phyloP scores from a whole-genome alignment of 2,113 vertebrate genomes.

The Daboia siamensis region DNA sequence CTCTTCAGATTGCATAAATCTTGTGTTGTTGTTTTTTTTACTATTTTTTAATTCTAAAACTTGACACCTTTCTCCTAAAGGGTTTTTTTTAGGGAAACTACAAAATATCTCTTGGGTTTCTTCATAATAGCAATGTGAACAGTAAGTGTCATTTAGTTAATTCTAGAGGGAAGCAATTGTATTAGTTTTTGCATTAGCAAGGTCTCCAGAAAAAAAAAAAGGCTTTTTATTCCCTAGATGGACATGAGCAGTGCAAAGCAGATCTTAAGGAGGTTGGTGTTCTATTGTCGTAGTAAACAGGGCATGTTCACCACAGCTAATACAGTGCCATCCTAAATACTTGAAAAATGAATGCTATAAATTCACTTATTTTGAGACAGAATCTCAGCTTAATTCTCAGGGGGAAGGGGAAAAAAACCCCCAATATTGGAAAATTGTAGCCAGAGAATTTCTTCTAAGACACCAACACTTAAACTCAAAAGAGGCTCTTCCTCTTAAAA shows the following conservation, averaged over 20 bases:
- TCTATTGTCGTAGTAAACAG: constrained; percentile 4
- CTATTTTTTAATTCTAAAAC: not conserved
- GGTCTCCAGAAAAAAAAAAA: not conserved
- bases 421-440: not conserved
- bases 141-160: not conserved
- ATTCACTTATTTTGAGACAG: constrained; percentile 16
- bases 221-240: not conserved
- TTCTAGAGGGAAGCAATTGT: not conserved
- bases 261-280: not conserved
- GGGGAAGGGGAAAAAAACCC: not conserved
- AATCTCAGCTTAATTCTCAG: constrained; percentile 11
- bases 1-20: not conserved
- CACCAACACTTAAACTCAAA: not conserved
- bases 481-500: not conserved
- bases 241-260: not conserved
- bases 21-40: not conserved
- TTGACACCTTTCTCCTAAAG: not conserved
- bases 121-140: not conserved
- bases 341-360: constrained; percentile 16
- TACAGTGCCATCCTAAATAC: not conserved
- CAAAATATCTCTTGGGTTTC: not conserved
- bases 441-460: not conserved
- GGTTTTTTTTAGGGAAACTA: not conserved
- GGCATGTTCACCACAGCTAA: not conserved
- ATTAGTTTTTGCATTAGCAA: not conserved